Evolutionary conservation across 1,140 invertebrate species (phyloP), one percentile per base, ranked within the genome.

Genomic region (Drosophila varians): DNA sequence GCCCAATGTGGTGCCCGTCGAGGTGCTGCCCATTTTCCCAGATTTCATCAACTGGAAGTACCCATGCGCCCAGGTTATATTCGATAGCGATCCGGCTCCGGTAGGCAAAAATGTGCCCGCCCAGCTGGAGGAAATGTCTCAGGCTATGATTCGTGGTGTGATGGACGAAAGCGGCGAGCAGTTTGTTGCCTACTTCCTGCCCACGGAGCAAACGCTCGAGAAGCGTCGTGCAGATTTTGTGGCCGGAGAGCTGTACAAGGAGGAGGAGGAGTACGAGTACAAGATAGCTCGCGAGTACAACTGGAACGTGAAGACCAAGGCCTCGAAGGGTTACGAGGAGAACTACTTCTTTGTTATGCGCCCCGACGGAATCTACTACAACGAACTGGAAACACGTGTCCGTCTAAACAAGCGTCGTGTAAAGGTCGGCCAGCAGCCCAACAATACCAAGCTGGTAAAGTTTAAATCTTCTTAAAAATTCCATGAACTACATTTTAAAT

Each of bases 251-350:
- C 95, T 97, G 0, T 99, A 99, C 92, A 94, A 95, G 64, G 97
- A 98, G 48, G 97, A 97, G 1, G 96, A 98, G 52, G 96, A 97
- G 57, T 99, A 98, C 90, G 97, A 98, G 73, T 98, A 98, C 80
- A 97, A 97, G 92, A 98, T 98, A 95, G 96, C 97, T 0, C 93
- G 97, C 74, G 97, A 98, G 91, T 98, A 98, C 87, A 98, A 98
- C 84, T 99, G 98, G 98, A 99, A 99, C 92, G 98, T 99, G 1
- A 99, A 99, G 91, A 99, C 97, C 91, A 99, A 99, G 93, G 95
- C 97, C 0, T 98, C 97, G 0, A 98, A 99, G 91, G 98, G 98
- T 34, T 99, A 99, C 88, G 98, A 99, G 92, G 98, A 99, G 92
- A 99, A 98, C 91, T 99, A 99, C 91, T 99, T 99, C 92, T 96